Evolutionary conservation across 1,140 invertebrate genomes (phyloP).

Genomic region (Neotoxoptera formosana): DNA sequence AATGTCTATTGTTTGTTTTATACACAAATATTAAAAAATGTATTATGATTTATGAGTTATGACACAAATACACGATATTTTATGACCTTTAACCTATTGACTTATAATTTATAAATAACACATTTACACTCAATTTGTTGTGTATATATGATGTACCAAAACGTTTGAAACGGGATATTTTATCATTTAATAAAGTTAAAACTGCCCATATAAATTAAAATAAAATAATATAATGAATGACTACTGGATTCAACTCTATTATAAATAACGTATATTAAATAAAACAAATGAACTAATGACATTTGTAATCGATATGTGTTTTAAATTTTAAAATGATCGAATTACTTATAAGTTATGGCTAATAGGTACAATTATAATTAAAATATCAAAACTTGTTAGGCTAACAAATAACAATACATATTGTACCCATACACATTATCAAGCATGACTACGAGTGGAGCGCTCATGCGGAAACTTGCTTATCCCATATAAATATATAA

Average conservation of each 20-base stretch:
- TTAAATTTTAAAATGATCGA: background rate
- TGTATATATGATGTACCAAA: background rate
- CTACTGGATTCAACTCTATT: background rate
- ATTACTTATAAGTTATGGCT: background rate
- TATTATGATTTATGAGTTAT: background rate
- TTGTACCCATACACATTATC: background rate
- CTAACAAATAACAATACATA: too few species aligned
- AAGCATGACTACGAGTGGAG: background rate
- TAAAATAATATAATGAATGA: background rate
- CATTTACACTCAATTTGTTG: background rate
- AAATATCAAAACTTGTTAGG: background rate
- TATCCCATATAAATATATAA: background rate
- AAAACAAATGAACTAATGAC: background rate
- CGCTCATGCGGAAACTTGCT: background rate
- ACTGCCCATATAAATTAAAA: background rate
- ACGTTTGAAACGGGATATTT: background rate
- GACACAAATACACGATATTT: background rate
- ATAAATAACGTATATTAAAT: background rate
- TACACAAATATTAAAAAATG: background rate
- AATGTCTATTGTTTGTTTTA: background rate
- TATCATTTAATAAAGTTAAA: background rate
- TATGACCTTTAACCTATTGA: background rate
- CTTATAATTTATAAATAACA: conserved; percentile 12
- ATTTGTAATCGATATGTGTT: background rate
- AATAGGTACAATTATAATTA: background rate